Evolutionary conservation across 2,888 invertebrate species (phyloP).

Genomic region (Xanthia togata): DNA sequence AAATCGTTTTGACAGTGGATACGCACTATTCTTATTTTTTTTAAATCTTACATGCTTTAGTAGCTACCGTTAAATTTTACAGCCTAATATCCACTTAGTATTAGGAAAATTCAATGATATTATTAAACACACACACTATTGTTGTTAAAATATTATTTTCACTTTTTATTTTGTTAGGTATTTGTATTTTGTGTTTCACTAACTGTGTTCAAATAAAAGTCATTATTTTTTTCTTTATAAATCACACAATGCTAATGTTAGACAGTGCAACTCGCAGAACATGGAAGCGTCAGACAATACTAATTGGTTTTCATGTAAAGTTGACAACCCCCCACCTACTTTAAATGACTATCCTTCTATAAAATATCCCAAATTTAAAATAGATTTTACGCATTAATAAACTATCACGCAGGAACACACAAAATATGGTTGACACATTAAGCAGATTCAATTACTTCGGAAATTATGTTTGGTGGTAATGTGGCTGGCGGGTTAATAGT

Average conservation of each 20-base stretch:
- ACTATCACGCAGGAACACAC: not conserved
- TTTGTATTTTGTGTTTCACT: no score
- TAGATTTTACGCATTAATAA: not conserved
- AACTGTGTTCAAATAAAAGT: no score
- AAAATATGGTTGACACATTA: slow-evolving; percentile 18
- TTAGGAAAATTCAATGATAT: not conserved
- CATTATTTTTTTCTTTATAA: no score
- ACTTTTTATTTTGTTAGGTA: no score
- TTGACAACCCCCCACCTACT: no score
- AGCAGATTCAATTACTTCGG: slow-evolving; percentile 26
- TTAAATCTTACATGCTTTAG: not conserved
- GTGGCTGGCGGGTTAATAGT: slow-evolving; percentile 14
- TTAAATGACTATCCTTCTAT: not conserved
- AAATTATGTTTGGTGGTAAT: slow-evolving; percentile 33
- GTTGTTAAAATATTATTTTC: no score
- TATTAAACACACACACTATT: no score
- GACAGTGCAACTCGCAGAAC: no score
- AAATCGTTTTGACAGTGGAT: not conserved
- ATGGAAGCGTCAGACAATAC: no score
- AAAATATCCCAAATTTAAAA: not conserved
- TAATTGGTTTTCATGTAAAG: no score
- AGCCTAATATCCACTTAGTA: not conserved
- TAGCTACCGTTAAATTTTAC: not conserved
- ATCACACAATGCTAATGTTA: no score
- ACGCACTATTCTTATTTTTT: not conserved